Evolutionary conservation across 2,888 invertebrate genomes (phyloP).

Genomic region (Gisinianus flammeolus): DNA sequence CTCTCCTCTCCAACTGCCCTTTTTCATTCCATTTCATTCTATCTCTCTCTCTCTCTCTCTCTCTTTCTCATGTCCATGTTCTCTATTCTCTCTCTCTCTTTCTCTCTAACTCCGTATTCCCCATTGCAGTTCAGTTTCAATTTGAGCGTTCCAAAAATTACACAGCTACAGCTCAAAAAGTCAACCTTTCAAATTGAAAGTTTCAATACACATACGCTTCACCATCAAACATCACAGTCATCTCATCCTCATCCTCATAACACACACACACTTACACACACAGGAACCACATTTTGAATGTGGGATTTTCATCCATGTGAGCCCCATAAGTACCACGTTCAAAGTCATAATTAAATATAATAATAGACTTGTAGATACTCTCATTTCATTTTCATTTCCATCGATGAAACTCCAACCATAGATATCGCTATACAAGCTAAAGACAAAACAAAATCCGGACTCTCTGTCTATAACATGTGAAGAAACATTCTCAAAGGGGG

Average conservation of each 20-base stretch:
- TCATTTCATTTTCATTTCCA: neutral
- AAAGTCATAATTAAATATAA: neutral
- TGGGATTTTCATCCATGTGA: no score
- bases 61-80: neutral
- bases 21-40: neutral
- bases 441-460: neutral
- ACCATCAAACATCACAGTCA: neutral
- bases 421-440: neutral
- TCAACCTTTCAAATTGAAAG: neutral
- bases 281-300: neutral
- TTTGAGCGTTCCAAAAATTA: neutral
- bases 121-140: neutral
- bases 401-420: neutral
- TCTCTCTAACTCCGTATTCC: neutral
- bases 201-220: neutral
- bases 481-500: no score
- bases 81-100: neutral
- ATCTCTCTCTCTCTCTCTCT: neutral
- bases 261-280: neutral
- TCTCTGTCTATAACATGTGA: neutral
- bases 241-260: neutral
- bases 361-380: neutral
- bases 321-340: no score
- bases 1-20: conserved; percentile 10
- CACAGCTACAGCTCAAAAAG: neutral